These are phyloP conservation scores for Patella ulyssiponensis DNA, from an alignment of 2,888 invertebrate genomes.

Conservation along the genomic window DNA sequence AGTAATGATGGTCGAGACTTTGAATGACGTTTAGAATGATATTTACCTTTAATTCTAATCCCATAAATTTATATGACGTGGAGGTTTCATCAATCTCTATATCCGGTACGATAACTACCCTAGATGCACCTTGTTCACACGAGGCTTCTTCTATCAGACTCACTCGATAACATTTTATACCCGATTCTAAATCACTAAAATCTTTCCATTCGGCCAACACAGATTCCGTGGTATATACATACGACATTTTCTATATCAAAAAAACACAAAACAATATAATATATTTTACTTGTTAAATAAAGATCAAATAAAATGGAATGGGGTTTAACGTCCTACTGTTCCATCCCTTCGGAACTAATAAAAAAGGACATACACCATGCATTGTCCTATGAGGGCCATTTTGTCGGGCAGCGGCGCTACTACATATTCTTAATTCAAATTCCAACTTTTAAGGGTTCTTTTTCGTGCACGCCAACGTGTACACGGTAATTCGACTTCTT, in stretches of 20 bases:
- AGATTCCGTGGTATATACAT: background rate
- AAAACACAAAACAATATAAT: background rate
- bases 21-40: background rate
- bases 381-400: too few species aligned
- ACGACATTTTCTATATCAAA: slow-evolving; percentile 23
- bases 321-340: too few species aligned
- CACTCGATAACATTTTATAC: slow-evolving; percentile 15
- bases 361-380: too few species aligned
- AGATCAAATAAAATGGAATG: too few species aligned
- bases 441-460: too few species aligned
- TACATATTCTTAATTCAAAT: too few species aligned
- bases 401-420: too few species aligned
- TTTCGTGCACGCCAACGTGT: too few species aligned
- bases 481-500: too few species aligned
- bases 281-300: background rate
- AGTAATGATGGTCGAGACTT: background rate
- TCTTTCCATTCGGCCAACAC: slow-evolving; percentile 22
- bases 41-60: slow-evolving; percentile 32
- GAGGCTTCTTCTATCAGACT: slow-evolving; percentile 4
- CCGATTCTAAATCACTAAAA: slow-evolving; percentile 25
- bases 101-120: slow-evolving; percentile 12
- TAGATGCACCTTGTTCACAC: slow-evolving; percentile 14
- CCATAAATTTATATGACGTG: slow-evolving; percentile 35
- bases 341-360: too few species aligned
- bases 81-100: slow-evolving; percentile 30